These are phyloP conservation scores for Coregonus ussuriensis DNA, from an alignment of 2,797 vertebrate genomes.

Conservation along the genomic window DNA sequence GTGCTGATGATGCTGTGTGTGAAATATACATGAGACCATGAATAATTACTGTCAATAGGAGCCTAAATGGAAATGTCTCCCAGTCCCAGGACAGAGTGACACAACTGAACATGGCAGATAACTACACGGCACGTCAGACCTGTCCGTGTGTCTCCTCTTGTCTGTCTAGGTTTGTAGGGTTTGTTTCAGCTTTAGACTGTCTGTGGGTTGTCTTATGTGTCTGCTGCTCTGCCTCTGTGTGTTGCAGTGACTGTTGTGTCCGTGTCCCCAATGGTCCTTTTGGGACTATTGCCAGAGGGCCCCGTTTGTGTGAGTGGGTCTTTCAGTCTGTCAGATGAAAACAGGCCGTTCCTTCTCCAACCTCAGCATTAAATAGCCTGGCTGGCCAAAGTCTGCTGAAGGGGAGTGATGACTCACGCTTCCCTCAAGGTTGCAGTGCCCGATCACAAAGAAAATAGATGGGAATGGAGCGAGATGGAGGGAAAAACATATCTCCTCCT, in stretches of 20 bases:
- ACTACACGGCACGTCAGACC: neutral
- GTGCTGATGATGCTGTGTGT: slow-evolving; percentile 34
- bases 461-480: neutral
- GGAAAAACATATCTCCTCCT: neutral
- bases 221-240: neutral
- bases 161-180: neutral
- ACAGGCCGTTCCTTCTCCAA: neutral
- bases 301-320: neutral
- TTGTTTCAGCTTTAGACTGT: neutral
- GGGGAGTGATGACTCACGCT: slow-evolving; percentile 21
- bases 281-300: neutral
- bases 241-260: neutral
- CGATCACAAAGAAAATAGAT: neutral
- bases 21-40: slow-evolving; percentile 58
- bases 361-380: neutral
- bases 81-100: neutral
- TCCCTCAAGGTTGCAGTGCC: slow-evolving; percentile 7
- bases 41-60: slow-evolving; percentile 57
- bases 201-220: neutral
- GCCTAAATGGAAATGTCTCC: neutral
- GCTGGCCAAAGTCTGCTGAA: neutral
- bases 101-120: neutral
- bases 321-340: neutral
- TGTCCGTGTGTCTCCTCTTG: neutral
- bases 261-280: neutral